Percentiles rank a stretch among this genome's conserved stretches.
Conservation (phyloP, 1,140 invertebrate species). For the Drosophila bocki region DNA sequence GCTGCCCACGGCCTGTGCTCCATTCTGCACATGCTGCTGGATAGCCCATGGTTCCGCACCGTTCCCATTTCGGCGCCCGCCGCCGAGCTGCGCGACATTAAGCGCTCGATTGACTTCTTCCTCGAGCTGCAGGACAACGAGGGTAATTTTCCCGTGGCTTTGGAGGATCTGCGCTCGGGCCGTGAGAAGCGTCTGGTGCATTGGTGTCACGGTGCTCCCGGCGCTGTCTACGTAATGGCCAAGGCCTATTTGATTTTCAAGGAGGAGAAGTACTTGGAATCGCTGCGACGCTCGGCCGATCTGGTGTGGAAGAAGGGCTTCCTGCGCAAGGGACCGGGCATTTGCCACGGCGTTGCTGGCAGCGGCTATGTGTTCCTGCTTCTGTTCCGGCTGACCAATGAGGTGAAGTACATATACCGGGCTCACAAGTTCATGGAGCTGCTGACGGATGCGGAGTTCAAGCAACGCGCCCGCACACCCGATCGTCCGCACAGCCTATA, state of each 20-base stretch:
- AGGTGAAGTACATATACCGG: constrained; percentile 90
- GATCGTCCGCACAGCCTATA: constrained; percentile 93
- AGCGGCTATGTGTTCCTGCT: constrained; percentile 94
- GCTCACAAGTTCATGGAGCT: constrained; percentile 92
- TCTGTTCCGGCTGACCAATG: constrained; percentile 90
- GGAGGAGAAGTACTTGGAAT: constrained; percentile 90
- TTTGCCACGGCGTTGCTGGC: constrained; percentile 95
- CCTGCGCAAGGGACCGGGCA: constrained; percentile 92
- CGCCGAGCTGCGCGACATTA: constrained; percentile 87
- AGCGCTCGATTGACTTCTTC: constrained; percentile 86
- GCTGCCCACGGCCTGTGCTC: constrained; percentile 91
- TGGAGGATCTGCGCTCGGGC: constrained; percentile 88
- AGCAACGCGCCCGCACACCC: constrained; percentile 89
- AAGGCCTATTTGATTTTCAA: constrained; percentile 92
- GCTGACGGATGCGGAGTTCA: constrained; percentile 89
- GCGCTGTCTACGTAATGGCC: constrained; percentile 92
- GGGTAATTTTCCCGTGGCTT: constrained; percentile 92
- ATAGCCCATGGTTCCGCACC: constrained; percentile 84
- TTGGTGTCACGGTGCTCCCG: constrained; percentile 95
- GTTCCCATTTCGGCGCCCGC: constrained; percentile 85
- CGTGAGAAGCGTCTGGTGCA: constrained; percentile 90
- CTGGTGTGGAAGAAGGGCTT: constrained; percentile 93
- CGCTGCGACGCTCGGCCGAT: constrained; percentile 90
- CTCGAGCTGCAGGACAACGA: constrained; percentile 88
- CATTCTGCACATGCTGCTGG: constrained; percentile 87